A percentile compares a stretch with the other conserved stretches of the same genome.
Conservation (phyloP, 2,888 invertebrate genomes). For the Chloroclystis v-ata region DNA sequence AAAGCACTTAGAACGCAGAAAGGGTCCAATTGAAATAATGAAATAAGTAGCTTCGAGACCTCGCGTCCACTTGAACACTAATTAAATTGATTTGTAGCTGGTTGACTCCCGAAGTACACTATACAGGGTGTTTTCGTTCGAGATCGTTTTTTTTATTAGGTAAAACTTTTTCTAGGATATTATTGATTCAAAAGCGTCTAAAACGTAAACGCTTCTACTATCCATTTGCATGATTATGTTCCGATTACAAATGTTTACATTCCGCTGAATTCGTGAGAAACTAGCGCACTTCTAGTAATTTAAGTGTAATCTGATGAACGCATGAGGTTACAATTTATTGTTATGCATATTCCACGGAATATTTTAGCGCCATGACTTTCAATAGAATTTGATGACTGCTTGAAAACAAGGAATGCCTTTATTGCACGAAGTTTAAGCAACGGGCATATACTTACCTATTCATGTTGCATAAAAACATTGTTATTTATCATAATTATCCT, state of each 20-base stretch:
- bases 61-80: conserved; percentile 26
- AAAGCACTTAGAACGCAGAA: background rate
- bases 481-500: no score
- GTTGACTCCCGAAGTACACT: conserved; percentile 34
- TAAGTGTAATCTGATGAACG: background rate
- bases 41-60: conserved; percentile 8
- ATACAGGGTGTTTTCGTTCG: conserved; percentile 33
- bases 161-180: no score
- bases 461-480: no score
- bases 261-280: background rate
- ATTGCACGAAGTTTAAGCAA: no score
- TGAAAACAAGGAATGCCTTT: no score
- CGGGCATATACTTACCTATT: no score
- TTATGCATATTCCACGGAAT: background rate
- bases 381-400: no score
- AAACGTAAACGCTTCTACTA: no score
- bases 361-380: background rate
- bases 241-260: conserved; percentile 1
- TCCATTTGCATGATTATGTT: no score
- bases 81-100: conserved; percentile 69
- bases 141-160: no score
- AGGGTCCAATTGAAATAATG: background rate
- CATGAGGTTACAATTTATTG: background rate
- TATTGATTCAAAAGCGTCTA: no score
- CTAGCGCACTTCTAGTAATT: no score